phyloP scores from a whole-genome alignment of 2,113 vertebrate genomes.

The Setophaga kirtlandii region DNA sequence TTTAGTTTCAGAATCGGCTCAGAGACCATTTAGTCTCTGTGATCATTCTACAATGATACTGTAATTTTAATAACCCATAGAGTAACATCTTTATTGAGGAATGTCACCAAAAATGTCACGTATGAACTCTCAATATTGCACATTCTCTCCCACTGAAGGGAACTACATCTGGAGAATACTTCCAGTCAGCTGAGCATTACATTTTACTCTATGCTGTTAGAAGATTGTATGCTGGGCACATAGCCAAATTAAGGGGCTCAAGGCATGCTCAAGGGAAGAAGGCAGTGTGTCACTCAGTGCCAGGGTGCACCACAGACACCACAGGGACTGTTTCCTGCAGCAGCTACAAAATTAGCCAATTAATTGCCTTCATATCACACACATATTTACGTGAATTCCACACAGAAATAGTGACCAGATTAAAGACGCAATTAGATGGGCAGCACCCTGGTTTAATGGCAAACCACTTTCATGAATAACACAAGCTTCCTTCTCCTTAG shows the following conservation, averaged over 20 bases:
- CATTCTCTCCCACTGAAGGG: neutral
- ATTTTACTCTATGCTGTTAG: neutral
- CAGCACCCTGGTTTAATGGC: neutral
- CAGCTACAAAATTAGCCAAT: neutral
- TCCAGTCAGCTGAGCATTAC: neutral
- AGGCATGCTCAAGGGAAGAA: neutral
- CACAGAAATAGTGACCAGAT: accelerated
- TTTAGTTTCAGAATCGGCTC: neutral
- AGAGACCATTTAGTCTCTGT: neutral
- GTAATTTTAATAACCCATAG: neutral
- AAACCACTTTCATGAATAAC: neutral
- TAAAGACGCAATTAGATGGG: neutral
- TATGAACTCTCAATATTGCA: neutral
- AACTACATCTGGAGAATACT: neutral
- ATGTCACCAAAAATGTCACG: neutral
- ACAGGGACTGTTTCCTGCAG: neutral
- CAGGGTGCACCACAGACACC: neutral
- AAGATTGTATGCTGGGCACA: neutral
- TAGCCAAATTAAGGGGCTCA: neutral
- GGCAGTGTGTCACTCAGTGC: neutral
- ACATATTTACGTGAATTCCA: neutral
- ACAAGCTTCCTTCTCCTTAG: neutral
- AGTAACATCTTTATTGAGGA: neutral
- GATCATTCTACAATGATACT: neutral
- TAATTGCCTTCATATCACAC: neutral